phyloP scores from a whole-genome alignment of 37 sponge, comb jelly and placozoan species.

The Haliclona indistincta region DNA sequence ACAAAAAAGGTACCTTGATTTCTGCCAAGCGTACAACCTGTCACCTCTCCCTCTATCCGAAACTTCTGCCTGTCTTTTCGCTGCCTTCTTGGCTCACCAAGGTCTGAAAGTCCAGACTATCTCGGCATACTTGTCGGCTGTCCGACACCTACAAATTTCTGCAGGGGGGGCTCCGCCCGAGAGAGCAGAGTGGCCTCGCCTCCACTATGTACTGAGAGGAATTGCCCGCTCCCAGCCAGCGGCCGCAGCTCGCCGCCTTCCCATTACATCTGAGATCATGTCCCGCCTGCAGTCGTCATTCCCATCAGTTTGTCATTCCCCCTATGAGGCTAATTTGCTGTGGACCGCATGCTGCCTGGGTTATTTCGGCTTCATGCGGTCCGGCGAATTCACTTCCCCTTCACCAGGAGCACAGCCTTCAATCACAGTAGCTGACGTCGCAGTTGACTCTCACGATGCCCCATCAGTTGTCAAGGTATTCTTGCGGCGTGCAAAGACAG shows the following conservation, averaged over 20 bases:
- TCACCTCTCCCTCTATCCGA: slow-evolving; percentile 32
- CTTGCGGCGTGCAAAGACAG: slow-evolving; percentile 7
- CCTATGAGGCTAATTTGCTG: slow-evolving; percentile 14
- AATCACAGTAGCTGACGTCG: slow-evolving; percentile 7
- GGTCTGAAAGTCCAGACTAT: slow-evolving; percentile 8
- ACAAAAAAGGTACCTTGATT: too few species aligned
- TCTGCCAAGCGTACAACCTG: too few species aligned
- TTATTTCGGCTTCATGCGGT: slow-evolving; percentile 11
- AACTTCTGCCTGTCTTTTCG: slow-evolving; percentile 7
- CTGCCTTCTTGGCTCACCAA: background rate
- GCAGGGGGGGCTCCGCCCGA: too few species aligned
- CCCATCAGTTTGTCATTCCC: slow-evolving; percentile 1
- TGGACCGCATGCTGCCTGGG: too few species aligned
- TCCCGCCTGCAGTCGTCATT: too few species aligned
- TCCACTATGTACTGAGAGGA: too few species aligned
- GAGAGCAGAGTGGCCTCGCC: too few species aligned
- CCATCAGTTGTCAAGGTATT: slow-evolving; percentile 14
- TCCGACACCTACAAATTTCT: slow-evolving; percentile 36
- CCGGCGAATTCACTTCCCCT: slow-evolving; percentile 16
- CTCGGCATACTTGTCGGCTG: slow-evolving; percentile 37
- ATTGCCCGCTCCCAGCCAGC: background rate
- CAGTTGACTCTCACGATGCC: background rate
- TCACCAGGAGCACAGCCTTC: background rate
- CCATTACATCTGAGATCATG: too few species aligned
- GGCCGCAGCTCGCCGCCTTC: too few species aligned